Conservation (phyloP, 1,140 invertebrate species). For the Heliconius nattereri region DNA sequence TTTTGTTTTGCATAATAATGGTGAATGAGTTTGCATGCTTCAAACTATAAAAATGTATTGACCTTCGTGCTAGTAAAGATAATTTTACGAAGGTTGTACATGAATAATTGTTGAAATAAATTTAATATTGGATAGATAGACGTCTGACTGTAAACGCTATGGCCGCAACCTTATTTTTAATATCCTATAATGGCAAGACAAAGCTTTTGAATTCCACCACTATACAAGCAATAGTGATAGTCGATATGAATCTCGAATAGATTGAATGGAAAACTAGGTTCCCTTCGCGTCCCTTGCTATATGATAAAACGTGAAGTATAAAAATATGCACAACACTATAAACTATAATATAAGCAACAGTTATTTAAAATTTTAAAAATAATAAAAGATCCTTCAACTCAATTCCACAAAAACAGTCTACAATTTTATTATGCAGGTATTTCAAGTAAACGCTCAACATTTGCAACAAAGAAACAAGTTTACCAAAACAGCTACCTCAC, state of each 20-base stretch:
- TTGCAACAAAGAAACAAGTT: slow-evolving; percentile 30
- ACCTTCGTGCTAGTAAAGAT: slow-evolving; percentile 4
- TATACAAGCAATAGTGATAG: no score
- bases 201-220: no score
- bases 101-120: background rate
- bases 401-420: background rate
- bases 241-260: no score
- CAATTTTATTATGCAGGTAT: slow-evolving; percentile 3
- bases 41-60: background rate
- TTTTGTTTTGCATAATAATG: background rate
- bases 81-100: background rate
- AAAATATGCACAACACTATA: no score
- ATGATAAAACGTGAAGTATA: no score
- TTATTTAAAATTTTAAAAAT: background rate
- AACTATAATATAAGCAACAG: background rate
- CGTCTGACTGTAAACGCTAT: no score
- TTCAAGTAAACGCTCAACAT: slow-evolving; percentile 14
- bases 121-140: background rate
- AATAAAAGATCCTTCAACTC: background rate
- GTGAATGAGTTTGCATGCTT: background rate
- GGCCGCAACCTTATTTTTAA: no score
- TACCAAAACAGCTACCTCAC: slow-evolving; percentile 21
- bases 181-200: no score
- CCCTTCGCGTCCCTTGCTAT: no score
- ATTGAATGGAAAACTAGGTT: no score